Evolutionary conservation across 2,888 invertebrate genomes (phyloP).

Genomic region (Thymelicus acteon): DNA sequence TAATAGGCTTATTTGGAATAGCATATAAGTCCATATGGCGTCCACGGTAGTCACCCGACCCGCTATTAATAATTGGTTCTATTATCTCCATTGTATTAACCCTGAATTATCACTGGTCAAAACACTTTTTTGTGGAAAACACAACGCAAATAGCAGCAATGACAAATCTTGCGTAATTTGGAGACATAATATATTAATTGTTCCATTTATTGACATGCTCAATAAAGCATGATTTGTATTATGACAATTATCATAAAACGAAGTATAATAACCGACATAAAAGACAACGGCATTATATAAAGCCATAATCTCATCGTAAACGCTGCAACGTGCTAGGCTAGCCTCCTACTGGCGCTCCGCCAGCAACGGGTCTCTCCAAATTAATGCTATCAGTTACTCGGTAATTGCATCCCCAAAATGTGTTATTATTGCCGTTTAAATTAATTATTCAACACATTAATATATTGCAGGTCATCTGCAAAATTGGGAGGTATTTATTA

Average conservation of each 20-base stretch:
- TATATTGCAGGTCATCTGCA: not conserved
- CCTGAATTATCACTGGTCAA: too few relatives aligned
- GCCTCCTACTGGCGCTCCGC: not conserved
- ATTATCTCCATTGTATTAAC: too few relatives aligned
- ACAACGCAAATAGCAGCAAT: too few relatives aligned
- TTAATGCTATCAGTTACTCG: slow-evolving; percentile 9
- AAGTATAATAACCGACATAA: not conserved
- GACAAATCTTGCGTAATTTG: too few relatives aligned
- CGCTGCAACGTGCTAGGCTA: not conserved
- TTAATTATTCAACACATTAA: not conserved
- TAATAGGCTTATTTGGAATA: too few relatives aligned
- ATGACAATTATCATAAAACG: not conserved
- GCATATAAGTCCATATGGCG: too few relatives aligned
- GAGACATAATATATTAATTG: not conserved
- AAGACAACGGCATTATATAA: not conserved
- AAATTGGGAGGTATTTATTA: too few relatives aligned
- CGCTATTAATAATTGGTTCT: too few relatives aligned
- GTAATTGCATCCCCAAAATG: slow-evolving; percentile 14
- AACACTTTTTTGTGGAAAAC: too few relatives aligned
- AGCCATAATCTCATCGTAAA: slow-evolving; percentile 4
- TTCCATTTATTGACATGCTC: not conserved
- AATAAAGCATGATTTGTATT: not conserved
- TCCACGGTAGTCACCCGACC: too few relatives aligned
- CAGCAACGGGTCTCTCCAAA: not conserved
- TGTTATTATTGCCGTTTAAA: not conserved